These are phyloP conservation scores for Zalophus californianus DNA, from an alignment of 2,797 vertebrate genomes.

Conservation along the genomic window DNA sequence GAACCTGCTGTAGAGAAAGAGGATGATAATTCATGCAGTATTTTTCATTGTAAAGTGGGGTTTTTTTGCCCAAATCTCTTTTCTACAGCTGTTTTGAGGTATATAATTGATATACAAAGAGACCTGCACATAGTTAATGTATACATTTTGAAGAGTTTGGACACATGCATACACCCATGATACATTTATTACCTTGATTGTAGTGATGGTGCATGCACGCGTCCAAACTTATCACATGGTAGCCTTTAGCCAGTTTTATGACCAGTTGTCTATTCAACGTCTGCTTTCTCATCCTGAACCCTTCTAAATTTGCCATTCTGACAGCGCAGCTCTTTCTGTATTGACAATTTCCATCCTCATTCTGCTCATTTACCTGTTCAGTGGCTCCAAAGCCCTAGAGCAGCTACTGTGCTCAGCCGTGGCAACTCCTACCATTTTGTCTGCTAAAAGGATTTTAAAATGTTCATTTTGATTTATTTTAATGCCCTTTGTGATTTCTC, in stretches of 20 bases:
- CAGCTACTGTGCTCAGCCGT: neutral
- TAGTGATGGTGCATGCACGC: neutral
- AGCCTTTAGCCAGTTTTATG: neutral
- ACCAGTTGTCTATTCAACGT: rapidly evolving
- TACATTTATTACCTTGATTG: neutral
- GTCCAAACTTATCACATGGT: neutral
- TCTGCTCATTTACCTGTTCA: constrained; percentile 24
- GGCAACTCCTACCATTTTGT: neutral
- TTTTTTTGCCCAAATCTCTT: neutral
- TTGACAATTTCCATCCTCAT: neutral
- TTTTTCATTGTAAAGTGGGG: neutral
- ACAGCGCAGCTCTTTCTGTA: neutral
- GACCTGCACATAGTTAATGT: neutral
- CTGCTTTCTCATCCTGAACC: neutral
- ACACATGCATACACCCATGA: neutral
- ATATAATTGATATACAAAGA: neutral
- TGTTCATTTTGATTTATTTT: neutral
- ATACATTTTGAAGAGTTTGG: neutral
- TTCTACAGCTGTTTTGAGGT: neutral
- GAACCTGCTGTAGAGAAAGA: neutral
- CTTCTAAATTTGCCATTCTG: constrained; percentile 31
- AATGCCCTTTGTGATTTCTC: constrained; percentile 12
- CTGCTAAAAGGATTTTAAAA: neutral
- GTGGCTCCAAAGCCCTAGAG: constrained; percentile 34
- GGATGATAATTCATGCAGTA: neutral